Evolutionary conservation across 2,113 vertebrate genomes (phyloP).

Genomic region (Capreolus pygargus): DNA sequence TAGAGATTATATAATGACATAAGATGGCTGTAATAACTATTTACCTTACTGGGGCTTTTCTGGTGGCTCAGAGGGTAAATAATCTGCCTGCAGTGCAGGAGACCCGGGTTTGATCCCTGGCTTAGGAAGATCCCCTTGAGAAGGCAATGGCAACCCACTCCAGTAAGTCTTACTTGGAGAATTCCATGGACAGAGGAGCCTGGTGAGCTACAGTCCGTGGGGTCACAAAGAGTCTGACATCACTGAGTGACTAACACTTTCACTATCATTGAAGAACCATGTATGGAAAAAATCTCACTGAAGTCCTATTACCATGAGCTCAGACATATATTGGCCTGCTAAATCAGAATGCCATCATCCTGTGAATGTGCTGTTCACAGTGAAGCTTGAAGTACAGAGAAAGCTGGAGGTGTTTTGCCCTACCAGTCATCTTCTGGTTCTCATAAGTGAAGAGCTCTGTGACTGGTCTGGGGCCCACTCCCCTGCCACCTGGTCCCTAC

Average conservation of each 20-base stretch:
- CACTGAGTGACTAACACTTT: neutral
- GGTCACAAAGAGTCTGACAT: neutral
- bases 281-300: neutral
- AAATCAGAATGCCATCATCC: neutral
- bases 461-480: neutral
- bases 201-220: neutral
- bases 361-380: neutral
- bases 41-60: neutral
- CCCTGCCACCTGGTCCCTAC: neutral
- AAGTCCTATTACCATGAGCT: neutral
- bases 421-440: neutral
- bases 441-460: neutral
- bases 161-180: neutral
- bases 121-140: neutral
- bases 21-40: neutral
- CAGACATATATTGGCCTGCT: neutral
- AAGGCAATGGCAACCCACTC: neutral
- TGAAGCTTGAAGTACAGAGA: neutral
- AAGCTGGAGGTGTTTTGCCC: neutral
- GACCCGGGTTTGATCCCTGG: neutral
- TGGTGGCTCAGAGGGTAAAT: neutral
- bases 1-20: neutral
- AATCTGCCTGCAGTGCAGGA: neutral
- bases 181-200: neutral
- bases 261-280: neutral